These are phyloP conservation scores for Neosalanx taihuensis DNA, from an alignment of 2,797 vertebrate species.

Conservation along the genomic window DNA sequence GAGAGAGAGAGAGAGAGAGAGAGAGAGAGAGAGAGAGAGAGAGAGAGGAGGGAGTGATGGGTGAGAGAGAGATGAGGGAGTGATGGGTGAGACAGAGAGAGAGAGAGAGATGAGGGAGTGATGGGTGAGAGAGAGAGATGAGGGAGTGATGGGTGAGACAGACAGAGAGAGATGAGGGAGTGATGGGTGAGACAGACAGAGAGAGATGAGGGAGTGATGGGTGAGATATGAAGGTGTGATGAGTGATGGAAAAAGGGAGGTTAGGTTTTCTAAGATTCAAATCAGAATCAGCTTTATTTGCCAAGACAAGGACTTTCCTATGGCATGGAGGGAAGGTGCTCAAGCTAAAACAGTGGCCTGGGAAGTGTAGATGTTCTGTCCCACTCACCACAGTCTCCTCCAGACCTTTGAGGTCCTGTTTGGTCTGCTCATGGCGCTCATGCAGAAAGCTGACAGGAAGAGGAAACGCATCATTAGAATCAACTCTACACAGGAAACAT, in stretches of 20 bases:
- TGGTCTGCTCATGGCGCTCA: slow-evolving; percentile 91
- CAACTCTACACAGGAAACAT: neutral
- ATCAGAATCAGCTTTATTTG: too few species aligned
- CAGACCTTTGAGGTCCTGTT: slow-evolving; percentile 92
- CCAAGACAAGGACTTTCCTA: too few species aligned
- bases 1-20: neutral
- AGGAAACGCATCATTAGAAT: slow-evolving; percentile 23
- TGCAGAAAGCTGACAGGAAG: slow-evolving; percentile 80
- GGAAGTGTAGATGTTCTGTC: slow-evolving; percentile 5
- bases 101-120: too few species aligned
- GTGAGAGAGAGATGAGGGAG: neutral
- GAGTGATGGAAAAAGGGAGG: neutral
- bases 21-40: neutral
- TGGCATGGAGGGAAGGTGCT: too few species aligned
- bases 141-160: neutral
- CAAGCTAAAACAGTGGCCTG: too few species aligned
- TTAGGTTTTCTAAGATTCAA: too few species aligned
- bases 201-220: too few species aligned
- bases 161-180: neutral
- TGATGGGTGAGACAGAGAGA: neutral
- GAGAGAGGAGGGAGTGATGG: neutral
- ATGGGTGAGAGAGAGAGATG: neutral
- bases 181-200: neutral
- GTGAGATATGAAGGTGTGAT: neutral
- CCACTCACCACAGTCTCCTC: slow-evolving; percentile 91